Evolutionary conservation across 2,888 invertebrate genomes (phyloP), one percentile per base, ranked within the genome.

Genomic region (Zhengitettix transpicula): DNA sequence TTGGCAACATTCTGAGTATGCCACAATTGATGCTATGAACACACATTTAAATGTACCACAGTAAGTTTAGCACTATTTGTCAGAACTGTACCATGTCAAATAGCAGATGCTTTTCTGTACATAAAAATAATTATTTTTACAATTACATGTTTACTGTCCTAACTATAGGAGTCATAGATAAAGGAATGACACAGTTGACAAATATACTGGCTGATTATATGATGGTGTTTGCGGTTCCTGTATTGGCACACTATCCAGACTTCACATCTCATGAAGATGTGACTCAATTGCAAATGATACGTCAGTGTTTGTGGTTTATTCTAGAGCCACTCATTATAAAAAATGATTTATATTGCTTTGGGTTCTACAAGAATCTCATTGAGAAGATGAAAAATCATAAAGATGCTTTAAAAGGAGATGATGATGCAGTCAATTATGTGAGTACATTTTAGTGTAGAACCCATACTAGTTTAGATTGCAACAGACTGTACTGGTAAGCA

Each of bases 191-290:
- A 65, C 89, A 91, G 76, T 75, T 91, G 70, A 85, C 89, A 52
- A 88, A 89, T 73, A 90, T 93, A 72, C 78, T 96, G 74, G 97
- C 98, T 58, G 98, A 98, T 77, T 97, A 96, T 73, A 94, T 95
- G 86, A 77, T 98, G 69, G 92, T 95, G 65, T 97, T 96, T 75
- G 90, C 94, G n/a, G 87, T 97, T 66, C 93, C 97, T 56, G 83
- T 98, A 58, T 78, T 98, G 61, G 89, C 96, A n/a, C 95, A 97
- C 72, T 90, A 94, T 74, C 89, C 92, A 9, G 81, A 83, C 66
- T 90, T 88, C 71, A 85, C 85, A 57, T 78, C 82, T 65, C 82
- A 86, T 74, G 83, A 87, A 68, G 88, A 91, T 70, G 78, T 87
- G 16, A 75, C 78, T 40, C 89, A 93, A 68, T 78, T 97, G 59